Percentiles rank a stretch among this genome's conserved stretches.
These are phyloP conservation scores for Ophion costatus DNA, from an alignment of 2,888 invertebrate species.

Conservation along the genomic window DNA sequence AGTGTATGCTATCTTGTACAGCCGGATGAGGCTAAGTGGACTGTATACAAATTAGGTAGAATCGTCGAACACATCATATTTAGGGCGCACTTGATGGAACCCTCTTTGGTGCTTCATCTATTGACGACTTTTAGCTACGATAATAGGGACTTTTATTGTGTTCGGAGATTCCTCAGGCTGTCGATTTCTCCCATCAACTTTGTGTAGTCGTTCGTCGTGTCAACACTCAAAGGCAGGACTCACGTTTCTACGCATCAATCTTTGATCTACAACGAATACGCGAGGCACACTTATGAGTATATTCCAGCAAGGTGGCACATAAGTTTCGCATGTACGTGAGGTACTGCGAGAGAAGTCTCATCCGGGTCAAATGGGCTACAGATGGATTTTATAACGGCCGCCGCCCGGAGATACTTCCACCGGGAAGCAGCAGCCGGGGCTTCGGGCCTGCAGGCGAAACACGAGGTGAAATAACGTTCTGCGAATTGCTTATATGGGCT, in stretches of 20 bases:
- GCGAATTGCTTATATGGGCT: constrained; percentile 51
- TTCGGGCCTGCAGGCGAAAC: constrained; percentile 27
- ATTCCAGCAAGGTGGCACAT: background rate
- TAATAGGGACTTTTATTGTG: background rate
- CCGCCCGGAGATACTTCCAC: constrained; percentile 40
- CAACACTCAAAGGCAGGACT: background rate
- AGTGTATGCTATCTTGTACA: background rate
- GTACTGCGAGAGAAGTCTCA: constrained; percentile 11
- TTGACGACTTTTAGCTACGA: background rate
- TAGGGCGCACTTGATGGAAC: background rate
- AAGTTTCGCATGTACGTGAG: constrained; percentile 27
- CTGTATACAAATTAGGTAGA: no score
- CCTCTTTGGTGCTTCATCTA: background rate
- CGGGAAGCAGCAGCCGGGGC: constrained; percentile 13
- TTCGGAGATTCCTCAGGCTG: background rate
- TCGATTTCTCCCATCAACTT: no score
- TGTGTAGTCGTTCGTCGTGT: no score
- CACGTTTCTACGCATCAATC: constrained; percentile 15
- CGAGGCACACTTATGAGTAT: background rate
- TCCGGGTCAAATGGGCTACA: constrained; percentile 47
- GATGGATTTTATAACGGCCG: constrained; percentile 62
- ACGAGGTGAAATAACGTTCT: constrained; percentile 50
- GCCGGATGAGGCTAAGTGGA: background rate
- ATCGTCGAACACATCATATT: no score
- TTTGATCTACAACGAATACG: background rate